Conservation (phyloP, 1,140 invertebrate species). For the Tyrophagus putrescentiae region DNA sequence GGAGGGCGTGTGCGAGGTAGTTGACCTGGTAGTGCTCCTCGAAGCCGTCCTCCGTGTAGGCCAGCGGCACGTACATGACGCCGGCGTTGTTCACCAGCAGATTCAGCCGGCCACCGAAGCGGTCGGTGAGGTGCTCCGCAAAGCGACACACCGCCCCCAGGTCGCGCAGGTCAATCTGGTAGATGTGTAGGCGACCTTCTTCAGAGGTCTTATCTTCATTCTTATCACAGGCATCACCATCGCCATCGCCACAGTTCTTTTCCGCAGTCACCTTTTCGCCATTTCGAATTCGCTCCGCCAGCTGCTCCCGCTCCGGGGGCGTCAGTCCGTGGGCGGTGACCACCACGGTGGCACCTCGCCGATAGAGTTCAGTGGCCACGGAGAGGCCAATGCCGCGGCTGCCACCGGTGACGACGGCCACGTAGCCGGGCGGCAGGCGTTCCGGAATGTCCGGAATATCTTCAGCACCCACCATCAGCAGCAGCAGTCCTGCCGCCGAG, state of each 20-base stretch:
- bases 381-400: constrained; percentile 67
- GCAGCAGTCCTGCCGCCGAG: too few species aligned
- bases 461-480: too few species aligned
- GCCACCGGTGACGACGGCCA: constrained; percentile 49
- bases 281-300: not conserved
- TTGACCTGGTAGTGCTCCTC: constrained; percentile 70
- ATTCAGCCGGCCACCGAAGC: constrained; percentile 6
- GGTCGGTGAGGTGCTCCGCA: constrained; percentile 34
- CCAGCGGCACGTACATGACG: constrained; percentile 64
- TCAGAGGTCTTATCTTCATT: not conserved
- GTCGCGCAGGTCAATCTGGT: constrained; percentile 43
- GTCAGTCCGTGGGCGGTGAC: constrained; percentile 45
- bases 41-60: constrained; percentile 57
- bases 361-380: constrained; percentile 56
- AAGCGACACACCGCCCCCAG: constrained; percentile 60
- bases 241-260: not conserved
- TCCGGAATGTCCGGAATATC: not conserved
- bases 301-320: not conserved
- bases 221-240: not conserved
- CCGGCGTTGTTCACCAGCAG: constrained; percentile 46
- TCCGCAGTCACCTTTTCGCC: too few species aligned
- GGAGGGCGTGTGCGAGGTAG: constrained; percentile 70
- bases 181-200: constrained; percentile 28
- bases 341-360: constrained; percentile 64
- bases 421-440: not conserved